A percentile compares a stretch with the other conserved stretches of the same genome.
Conservation (phyloP, 2,113 vertebrate genomes). For the Phaethornis superciliosus region DNA sequence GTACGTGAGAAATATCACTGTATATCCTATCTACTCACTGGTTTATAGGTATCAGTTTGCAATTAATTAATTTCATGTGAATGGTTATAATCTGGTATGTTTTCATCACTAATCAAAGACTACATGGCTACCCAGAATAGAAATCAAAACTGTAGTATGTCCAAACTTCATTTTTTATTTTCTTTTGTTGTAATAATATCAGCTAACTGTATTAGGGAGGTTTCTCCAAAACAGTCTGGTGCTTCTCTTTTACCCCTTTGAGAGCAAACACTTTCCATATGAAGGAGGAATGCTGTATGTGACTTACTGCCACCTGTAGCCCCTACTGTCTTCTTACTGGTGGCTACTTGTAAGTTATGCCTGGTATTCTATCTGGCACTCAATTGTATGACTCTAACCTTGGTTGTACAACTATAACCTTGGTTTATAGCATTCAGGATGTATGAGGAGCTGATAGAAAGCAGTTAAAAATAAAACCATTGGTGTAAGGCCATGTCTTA, state of each 20-base stretch:
- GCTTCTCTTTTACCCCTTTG: neutral
- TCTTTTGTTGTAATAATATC: neutral
- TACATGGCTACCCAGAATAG: neutral
- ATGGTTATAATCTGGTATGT: neutral
- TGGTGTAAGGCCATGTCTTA: neutral
- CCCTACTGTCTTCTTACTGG: neutral
- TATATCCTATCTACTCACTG: neutral
- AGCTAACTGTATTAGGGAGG: neutral
- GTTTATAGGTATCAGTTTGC: neutral
- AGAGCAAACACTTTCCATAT: neutral
- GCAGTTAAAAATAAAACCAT: conserved; percentile 8
- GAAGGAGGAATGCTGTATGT: conserved; percentile 11
- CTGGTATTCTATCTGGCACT: neutral
- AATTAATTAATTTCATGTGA: neutral
- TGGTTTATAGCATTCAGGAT: neutral
- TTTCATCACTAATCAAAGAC: neutral
- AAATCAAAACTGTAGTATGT: neutral
- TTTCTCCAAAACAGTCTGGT: neutral
- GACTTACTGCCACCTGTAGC: neutral
- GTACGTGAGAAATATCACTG: neutral
- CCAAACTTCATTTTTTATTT: neutral
- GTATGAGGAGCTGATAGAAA: neutral
- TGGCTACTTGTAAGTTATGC: neutral
- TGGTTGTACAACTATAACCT: neutral
- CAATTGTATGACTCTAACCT: neutral